These are phyloP conservation scores for Diadumene lineata DNA, from an alignment of 92 coral and sea anemone species.

Conservation along the genomic window DNA sequence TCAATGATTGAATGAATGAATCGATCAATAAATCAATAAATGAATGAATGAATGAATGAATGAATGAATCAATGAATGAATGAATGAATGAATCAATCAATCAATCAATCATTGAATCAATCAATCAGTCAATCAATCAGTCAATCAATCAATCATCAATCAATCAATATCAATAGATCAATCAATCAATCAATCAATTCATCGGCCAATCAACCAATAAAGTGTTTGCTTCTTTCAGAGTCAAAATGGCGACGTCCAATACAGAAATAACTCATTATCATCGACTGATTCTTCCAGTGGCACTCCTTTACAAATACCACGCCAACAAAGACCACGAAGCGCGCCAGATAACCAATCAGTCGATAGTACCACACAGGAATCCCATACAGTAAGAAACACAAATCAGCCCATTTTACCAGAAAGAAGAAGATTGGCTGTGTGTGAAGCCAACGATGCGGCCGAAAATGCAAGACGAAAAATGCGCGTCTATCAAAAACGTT, in stretches of 20 bases:
- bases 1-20: no score
- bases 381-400: neutral
- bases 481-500: constrained; percentile 66
- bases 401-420: neutral
- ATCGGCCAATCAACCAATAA: neutral
- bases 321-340: constrained; percentile 31
- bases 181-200: no score
- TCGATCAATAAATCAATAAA: no score
- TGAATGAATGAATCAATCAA: no score
- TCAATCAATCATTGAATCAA: no score
- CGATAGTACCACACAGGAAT: constrained; percentile 5
- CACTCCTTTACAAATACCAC: constrained; percentile 4
- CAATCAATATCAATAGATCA: no score
- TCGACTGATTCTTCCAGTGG: neutral
- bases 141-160: no score
- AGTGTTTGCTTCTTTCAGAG: neutral
- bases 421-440: constrained; percentile 59
- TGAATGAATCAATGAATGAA: no score
- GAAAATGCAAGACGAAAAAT: constrained; percentile 46
- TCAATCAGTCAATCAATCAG: no score
- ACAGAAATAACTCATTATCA: constrained; percentile 12
- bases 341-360: constrained; percentile 24
- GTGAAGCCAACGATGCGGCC: constrained; percentile 60
- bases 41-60: no score
- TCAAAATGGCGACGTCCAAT: constrained; percentile 6